These are phyloP conservation scores for Rhagoletis pomonella DNA, from an alignment of 1,140 invertebrate species.

Conservation along the genomic window DNA sequence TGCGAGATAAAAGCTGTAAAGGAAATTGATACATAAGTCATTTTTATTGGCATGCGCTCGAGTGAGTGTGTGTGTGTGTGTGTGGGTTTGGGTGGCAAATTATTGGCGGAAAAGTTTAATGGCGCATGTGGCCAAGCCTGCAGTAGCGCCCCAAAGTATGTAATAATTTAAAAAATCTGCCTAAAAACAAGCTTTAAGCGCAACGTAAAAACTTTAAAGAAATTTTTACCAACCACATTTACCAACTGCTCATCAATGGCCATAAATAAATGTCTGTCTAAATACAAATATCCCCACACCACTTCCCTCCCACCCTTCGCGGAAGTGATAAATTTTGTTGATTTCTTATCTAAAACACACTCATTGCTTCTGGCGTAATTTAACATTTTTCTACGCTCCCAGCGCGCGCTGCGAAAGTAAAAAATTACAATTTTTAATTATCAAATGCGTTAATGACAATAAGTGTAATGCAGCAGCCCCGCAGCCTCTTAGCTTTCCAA, in stretches of 20 bases:
- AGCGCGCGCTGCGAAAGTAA: constrained; percentile 57
- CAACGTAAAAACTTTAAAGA: not conserved
- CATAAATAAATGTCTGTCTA: constrained; percentile 40
- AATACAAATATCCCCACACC: not conserved
- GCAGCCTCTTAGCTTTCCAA: not conserved
- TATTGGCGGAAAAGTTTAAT: constrained; percentile 33
- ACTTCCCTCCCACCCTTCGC: not conserved
- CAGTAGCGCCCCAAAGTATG: not conserved
- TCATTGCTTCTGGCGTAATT: constrained; percentile 33
- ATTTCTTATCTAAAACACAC: not conserved
- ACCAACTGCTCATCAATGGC: not conserved
- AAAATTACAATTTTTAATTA: constrained; percentile 74
- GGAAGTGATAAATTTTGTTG: constrained; percentile 31
- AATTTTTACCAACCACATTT: not conserved
- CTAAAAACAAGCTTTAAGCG: not conserved
- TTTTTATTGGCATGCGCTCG: constrained; percentile 48
- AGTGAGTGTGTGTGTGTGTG: not conserved
- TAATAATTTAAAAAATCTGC: not conserved
- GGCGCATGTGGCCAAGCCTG: not conserved
- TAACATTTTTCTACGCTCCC: constrained; percentile 28
- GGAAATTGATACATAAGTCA: constrained; percentile 54
- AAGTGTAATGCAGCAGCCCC: too few species aligned
- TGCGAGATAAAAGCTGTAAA: not conserved
- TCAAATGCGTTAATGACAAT: constrained; percentile 68
- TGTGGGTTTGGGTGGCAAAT: too few species aligned